A percentile compares a stretch with the other conserved stretches of the same genome.
phyloP scores from a whole-genome alignment of 2,888 invertebrate species.

The Apamea crenata region DNA sequence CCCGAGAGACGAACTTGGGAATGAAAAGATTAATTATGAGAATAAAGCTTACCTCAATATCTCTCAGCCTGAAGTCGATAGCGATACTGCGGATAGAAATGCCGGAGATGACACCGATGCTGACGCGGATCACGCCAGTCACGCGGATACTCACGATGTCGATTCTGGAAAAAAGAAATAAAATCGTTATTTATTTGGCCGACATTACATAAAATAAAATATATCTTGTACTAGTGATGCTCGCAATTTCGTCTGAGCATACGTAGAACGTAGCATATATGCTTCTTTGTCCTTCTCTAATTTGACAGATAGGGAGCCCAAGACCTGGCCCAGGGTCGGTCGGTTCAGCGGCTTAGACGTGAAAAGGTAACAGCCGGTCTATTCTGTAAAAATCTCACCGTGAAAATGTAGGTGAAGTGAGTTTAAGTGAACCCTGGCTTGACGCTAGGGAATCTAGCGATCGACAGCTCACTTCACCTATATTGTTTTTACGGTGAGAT shows the following conservation, averaged over 20 bases:
- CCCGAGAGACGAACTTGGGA: neutral
- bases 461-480: too few species aligned
- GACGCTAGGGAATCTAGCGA: too few species aligned
- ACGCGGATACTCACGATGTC: slow-evolving; percentile 70
- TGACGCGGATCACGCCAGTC: slow-evolving; percentile 69
- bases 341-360: neutral
- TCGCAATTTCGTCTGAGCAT: too few species aligned
- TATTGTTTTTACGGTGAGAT: too few species aligned
- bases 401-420: too few species aligned
- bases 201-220: neutral
- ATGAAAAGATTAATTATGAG: neutral
- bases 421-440: too few species aligned
- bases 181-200: neutral
- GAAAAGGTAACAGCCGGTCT: neutral
- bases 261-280: neutral
- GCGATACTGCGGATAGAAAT: slow-evolving; percentile 74
- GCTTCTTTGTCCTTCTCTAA: neutral
- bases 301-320: neutral
- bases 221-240: neutral
- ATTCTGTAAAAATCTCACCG: too few species aligned
- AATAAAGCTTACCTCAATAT: slow-evolving; percentile 71
- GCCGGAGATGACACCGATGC: slow-evolving; percentile 75
- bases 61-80: slow-evolving; percentile 70
- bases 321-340: neutral
- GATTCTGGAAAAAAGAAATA: slow-evolving; percentile 66